Conservation (phyloP, 2,888 invertebrate species). For the Hyposoter didymator region DNA sequence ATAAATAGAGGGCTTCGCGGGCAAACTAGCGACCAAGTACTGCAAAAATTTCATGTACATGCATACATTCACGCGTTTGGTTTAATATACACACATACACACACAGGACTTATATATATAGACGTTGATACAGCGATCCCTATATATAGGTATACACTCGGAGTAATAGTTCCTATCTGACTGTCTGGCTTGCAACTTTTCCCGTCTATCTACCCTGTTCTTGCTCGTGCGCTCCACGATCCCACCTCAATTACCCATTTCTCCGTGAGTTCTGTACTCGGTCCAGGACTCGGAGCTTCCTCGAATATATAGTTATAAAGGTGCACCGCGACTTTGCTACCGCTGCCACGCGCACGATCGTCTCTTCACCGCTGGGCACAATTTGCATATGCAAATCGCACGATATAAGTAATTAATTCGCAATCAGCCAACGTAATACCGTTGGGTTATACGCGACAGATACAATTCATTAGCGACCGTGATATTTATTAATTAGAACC, state of each 20-base stretch:
- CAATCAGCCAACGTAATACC: slow-evolving; percentile 79
- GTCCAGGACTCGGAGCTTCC: slow-evolving; percentile 34
- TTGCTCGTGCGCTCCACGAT: slow-evolving; percentile 52
- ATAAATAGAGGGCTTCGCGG: slow-evolving; percentile 53
- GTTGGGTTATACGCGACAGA: slow-evolving; percentile 77
- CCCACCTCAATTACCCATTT: slow-evolving; percentile 66
- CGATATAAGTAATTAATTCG: slow-evolving; percentile 84
- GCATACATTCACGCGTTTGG: background rate
- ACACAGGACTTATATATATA: background rate
- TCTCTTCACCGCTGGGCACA: slow-evolving; percentile 66
- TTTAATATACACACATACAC: background rate
- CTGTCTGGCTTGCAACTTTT: slow-evolving; percentile 66
- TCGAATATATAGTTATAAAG: slow-evolving; percentile 29
- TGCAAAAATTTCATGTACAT: background rate
- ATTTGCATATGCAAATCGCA: slow-evolving; percentile 83
- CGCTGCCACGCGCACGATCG: slow-evolving; percentile 66
- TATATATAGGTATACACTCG: background rate
- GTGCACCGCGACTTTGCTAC: slow-evolving; percentile 12
- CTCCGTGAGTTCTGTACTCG: slow-evolving; percentile 55
- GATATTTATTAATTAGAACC: slow-evolving; percentile 78
- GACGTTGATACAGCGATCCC: background rate
- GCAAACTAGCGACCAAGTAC: slow-evolving; percentile 23
- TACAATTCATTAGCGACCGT: slow-evolving; percentile 81
- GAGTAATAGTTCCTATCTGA: slow-evolving; percentile 55
- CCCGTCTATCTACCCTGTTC: slow-evolving; percentile 66